A percentile compares a stretch with the other conserved stretches of the same genome.
These are phyloP conservation scores for Alexandromys fortis DNA, from an alignment of 2,113 vertebrate species.

Conservation along the genomic window DNA sequence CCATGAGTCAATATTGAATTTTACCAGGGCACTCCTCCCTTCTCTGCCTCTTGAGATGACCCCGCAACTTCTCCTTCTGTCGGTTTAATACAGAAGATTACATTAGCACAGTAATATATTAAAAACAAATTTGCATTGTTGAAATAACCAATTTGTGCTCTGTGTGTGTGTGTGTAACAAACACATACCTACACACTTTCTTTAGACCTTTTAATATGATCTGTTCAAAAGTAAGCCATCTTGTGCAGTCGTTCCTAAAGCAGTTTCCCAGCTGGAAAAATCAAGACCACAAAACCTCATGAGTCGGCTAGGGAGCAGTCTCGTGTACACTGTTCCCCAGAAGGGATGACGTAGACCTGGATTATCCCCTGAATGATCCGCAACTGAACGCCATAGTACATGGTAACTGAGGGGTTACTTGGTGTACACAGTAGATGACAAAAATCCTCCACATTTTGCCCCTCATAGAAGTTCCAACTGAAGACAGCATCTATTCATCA, in stretches of 20 bases:
- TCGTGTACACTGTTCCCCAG: background rate
- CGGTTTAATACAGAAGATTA: background rate
- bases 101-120: background rate
- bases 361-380: background rate
- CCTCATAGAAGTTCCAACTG: background rate
- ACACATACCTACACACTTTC: background rate
- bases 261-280: background rate
- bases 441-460: background rate
- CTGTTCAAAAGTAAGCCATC: background rate
- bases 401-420: background rate
- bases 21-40: background rate
- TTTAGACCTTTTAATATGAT: background rate
- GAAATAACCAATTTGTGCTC: background rate
- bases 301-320: background rate
- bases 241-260: background rate
- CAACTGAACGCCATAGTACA: no score
- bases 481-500: background rate
- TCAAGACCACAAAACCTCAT: background rate
- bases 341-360: no score
- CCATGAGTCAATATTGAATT: conserved; percentile 21
- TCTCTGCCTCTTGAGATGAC: background rate
- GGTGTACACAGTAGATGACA: background rate
- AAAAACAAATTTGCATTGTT: conserved; percentile 18
- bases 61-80: background rate
- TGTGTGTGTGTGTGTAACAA: no score